Base-by-base conservation (phyloP, 2,888 invertebrate species). In the Hyles lineata region DNA sequence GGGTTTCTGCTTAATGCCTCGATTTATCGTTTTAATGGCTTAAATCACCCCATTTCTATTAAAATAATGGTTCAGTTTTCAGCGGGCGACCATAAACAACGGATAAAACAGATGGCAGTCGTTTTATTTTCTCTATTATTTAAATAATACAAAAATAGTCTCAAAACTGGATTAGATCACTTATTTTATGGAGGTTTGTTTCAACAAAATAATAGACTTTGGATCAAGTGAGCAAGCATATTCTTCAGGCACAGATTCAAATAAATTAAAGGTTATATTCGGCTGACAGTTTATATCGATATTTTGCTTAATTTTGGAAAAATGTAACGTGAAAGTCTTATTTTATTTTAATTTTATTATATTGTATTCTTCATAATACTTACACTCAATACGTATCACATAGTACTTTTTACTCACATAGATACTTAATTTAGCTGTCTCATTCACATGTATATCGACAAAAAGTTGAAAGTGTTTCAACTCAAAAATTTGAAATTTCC, bases 381-480 rank as follows among this genome's bases (percentile, higher is more conserved):
- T 43, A 43, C 43, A 43, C 43, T 15, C 43, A 63, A n/a, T 43
- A 6, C 35, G 21, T 21, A 63, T 63, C 63, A 63, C 63, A 67
- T 50, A 15, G 23, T 67, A 50, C 50, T 50, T 67, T 67, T 67
- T 23, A 25, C 67, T 67, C 50, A 17, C 23, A 17, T 60, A 32
- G 43, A 23, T 60, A 43, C 17, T 71, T 70, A 32, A 72, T 73
- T 74, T 70, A 25, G 19, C 69, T 72, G 52, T 80, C 76, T 69
- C 74, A 74, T 72, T 79, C 74, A 70, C 73, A 75, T 76, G n/a
- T n/a, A 70, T 7, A 63, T 35, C 7, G 21, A 19, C 25, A 62
- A 55, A n/a, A 19, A 1, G 6, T 55, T 55, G 6, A 19, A 55
- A 5, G n/a, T 55, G n/a, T n/a, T 1, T n/a, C n/a, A 55, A 17